Evolutionary conservation across 2,113 vertebrate species (phyloP).

Genomic region (Picathartes gymnocephalus): DNA sequence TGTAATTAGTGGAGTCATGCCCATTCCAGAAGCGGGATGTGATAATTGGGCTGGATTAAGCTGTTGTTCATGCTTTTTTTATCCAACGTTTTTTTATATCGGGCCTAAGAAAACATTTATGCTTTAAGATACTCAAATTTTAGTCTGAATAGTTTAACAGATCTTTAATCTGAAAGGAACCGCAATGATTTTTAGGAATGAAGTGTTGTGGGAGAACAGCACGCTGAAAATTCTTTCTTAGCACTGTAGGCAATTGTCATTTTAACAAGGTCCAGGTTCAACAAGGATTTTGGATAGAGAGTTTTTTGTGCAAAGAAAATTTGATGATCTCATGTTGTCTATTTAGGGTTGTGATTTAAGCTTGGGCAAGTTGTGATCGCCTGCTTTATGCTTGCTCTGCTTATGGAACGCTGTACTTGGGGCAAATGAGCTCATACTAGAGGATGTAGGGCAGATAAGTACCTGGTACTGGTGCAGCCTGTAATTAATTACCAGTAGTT

Average conservation of each 20-base stretch:
- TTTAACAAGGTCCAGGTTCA: not conserved
- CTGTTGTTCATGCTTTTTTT: not conserved
- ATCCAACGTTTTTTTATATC: not conserved
- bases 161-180: not conserved
- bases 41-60: not conserved
- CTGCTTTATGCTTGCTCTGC: not conserved
- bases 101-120: not conserved
- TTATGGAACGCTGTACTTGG: not conserved
- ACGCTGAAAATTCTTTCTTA: not conserved
- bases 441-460: not conserved
- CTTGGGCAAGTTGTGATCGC: not conserved
- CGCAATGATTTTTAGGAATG: not conserved
- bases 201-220: not conserved
- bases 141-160: not conserved
- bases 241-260: not conserved
- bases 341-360: not conserved
- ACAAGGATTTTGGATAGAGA: not conserved
- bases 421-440: not conserved
- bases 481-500: not conserved
- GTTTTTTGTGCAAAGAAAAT: not conserved
- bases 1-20: constrained; percentile 51
- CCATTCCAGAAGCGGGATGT: not conserved
- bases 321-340: not conserved
- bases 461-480: not conserved
- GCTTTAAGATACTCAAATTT: not conserved